Evolutionary conservation across 2,797 vertebrate genomes (phyloP).

Genomic region (Mormyrus proboscirostris): DNA sequence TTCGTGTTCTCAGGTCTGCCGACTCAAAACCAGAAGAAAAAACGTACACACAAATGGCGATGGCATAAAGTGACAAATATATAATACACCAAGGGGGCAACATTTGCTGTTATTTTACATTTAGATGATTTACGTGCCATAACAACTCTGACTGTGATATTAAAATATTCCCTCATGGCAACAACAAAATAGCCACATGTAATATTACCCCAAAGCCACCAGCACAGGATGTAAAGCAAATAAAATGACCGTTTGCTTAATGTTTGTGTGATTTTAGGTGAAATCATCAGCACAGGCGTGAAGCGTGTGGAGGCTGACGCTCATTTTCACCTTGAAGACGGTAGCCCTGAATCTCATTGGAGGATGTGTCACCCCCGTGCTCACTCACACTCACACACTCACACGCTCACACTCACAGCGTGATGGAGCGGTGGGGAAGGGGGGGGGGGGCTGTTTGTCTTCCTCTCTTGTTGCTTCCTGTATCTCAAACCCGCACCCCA

Average conservation of each 20-base stretch:
- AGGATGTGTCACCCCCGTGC: background rate
- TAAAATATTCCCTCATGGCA: background rate
- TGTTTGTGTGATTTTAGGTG: background rate
- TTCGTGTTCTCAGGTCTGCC: background rate
- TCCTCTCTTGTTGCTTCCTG: background rate
- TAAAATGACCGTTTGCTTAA: background rate
- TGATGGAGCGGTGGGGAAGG: constrained; percentile 17
- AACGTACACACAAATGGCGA: background rate
- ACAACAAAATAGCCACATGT: background rate
- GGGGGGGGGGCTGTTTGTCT: constrained; percentile 29
- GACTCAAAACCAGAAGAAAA: background rate
- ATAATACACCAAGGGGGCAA: background rate
- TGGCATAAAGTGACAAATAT: background rate
- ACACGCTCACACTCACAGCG: background rate
- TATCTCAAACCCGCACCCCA: background rate
- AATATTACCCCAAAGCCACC: background rate
- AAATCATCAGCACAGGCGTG: background rate
- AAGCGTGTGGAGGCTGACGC: background rate
- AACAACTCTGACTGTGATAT: background rate
- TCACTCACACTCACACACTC: constrained; percentile 22
- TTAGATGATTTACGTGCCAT: background rate
- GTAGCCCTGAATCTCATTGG: background rate
- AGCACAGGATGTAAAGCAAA: background rate
- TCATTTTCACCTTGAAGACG: background rate
- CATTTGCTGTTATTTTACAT: background rate